Evolutionary conservation across 1,140 invertebrate genomes (phyloP), one percentile per base, ranked within the genome.

Genomic region (Scaptomyza hsui): DNA sequence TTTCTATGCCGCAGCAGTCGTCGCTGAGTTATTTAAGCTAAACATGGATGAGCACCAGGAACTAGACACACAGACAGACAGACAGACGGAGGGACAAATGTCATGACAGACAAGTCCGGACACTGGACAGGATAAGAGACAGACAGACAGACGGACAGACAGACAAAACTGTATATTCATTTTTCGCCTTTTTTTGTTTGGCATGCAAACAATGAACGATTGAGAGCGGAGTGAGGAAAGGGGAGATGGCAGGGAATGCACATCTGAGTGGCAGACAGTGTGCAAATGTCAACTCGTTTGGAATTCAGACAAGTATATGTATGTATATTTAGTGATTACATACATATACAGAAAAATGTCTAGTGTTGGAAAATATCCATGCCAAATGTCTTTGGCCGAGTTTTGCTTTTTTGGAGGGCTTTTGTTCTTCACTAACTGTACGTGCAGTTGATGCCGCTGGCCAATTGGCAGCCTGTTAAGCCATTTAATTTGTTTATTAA

Each of bases 251-350:
- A 26, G 47, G 61, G 62, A 57, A 52, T 72, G 69, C 69, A 72
- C 53, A 63, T 63, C 52, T 69, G 64, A 76, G 52, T 69, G 70
- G 64, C 73, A 70, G 71, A 63, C 70, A 68, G 63, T 59, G 71
- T 76, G 64, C 70, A 73, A 73, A 73, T 73, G 74, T 76, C 74
- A 76, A 73, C 74, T 75, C 62, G 51, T 68, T 68, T 72, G 73
- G 44, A 68, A 61, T 68, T 72, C 55, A 59, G 35, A 75, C 67
- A 70, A 72, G 63, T 56, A 72, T 61, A 72, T 69, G 49, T 48
- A 70, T 68, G 63, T 56, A 72, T 61, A 72, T 69, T 42, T 48
- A 69, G 42, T 26, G 61, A 12, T 51, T 29, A 24, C 16, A 60
- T 42, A 52, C 9, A 45, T 26, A 29, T 12, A 21, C 4, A 29